Base-by-base conservation (phyloP, 2,888 invertebrate species). In the Acleris cristana region DNA sequence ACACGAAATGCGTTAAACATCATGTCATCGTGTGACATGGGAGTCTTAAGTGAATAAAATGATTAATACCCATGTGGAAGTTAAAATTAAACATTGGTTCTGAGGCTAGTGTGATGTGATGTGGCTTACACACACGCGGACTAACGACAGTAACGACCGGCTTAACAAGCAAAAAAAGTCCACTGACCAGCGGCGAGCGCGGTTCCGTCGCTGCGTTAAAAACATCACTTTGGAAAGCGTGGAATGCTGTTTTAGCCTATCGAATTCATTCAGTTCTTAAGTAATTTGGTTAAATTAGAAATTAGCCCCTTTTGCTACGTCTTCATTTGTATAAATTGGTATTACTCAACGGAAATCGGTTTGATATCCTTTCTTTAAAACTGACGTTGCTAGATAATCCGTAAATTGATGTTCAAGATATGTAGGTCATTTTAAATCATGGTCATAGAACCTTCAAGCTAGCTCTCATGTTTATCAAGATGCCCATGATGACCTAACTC, bases 191-290 rank as follows among this genome's bases (percentile, higher is more conserved):
- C 40, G 52, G 40, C 55, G 34, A 51, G 57, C 52, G 44, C 56
- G 55, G 56, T 60, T 54, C 48, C 21, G 26, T 44, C 59, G 57
- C 44, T 34, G 21, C 23, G 21, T 40, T 64, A 34, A 34, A 26
- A 57, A 51, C 63, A 51, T 64, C 59, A 64, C 58, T 70, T 72
- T 69, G 65, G 72, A 70, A 67, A 72, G 70, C 70, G 72, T 63
- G 70, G 70, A 72, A 72, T 70, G 66, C 61, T 64, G 70, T 53
- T 64, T 64, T 48, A 40, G 64, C 59, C 55, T 69, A 64, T 64
- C 69, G 59, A 71, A 69, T 70, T 65, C 59, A 54, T 69, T 68
- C 30, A 59, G 53, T 69, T 69, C 58, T 64, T 59, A 65, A 61
- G 18, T 63, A 65, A 63, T 70, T 71, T 70, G 69, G 65, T 70